phyloP scores from a whole-genome alignment of 2,113 vertebrate species.

The Hoplias malabaricus region DNA sequence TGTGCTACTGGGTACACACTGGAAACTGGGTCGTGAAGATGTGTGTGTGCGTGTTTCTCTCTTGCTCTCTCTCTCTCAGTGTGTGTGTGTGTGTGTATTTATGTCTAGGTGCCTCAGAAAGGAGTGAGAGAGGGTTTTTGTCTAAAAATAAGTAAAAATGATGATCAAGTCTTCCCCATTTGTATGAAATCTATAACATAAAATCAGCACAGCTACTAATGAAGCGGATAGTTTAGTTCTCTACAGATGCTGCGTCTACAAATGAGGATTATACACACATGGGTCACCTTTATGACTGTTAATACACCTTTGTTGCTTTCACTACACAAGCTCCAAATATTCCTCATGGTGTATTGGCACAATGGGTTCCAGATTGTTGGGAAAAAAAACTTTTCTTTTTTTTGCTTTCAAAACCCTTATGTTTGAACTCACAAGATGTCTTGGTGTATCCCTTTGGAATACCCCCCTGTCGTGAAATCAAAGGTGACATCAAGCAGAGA shows the following conservation, averaged over 20 bases:
- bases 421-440: conserved; percentile 26
- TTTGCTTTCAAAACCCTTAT: conserved; percentile 21
- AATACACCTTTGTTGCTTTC: conserved; percentile 31
- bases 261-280: neutral
- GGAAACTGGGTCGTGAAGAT: conserved; percentile 49
- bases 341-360: conserved; percentile 25
- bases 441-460: conserved; percentile 26
- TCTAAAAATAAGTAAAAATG: neutral
- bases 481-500: conserved; percentile 32
- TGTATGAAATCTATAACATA: neutral
- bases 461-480: conserved; percentile 31
- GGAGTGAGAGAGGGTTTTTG: neutral
- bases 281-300: conserved; percentile 11
- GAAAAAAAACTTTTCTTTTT: neutral
- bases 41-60: conserved; percentile 22
- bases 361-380: neutral
- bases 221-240: neutral
- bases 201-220: neutral
- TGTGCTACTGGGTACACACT: conserved; percentile 28
- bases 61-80: no score
- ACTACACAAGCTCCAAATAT: neutral
- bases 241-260: no score
- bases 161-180: neutral
- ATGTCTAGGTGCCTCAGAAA: neutral
- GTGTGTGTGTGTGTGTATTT: conserved; percentile 1